Percentiles rank a stretch among this genome's conserved stretches.
Conservation (phyloP, 2,797 vertebrate genomes). For the Vultur gryphus region DNA sequence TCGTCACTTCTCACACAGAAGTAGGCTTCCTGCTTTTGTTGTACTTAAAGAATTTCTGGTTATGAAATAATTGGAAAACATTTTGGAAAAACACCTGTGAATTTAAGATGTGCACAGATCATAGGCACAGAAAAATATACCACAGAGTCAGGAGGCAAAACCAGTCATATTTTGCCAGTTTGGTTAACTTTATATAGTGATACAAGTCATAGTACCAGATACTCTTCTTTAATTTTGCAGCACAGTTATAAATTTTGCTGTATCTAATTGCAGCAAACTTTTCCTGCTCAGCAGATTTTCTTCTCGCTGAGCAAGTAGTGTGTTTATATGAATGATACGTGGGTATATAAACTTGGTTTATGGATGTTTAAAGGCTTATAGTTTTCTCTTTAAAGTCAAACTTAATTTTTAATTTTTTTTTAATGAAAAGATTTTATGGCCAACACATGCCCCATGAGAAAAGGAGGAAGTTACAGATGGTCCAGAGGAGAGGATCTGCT, state of each 20-base stretch:
- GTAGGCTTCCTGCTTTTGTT: slow-evolving; percentile 56
- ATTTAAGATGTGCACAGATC: neutral
- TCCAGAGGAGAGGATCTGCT: slow-evolving; percentile 66
- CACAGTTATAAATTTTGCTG: neutral
- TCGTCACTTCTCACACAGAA: neutral
- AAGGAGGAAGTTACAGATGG: slow-evolving; percentile 65
- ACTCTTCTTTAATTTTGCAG: neutral
- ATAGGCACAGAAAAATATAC: neutral
- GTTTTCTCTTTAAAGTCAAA: slow-evolving; percentile 26
- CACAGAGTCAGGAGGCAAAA: neutral
- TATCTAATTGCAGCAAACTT: neutral
- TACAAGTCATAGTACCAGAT: neutral
- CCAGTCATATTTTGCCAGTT: neutral
- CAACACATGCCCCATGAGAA: slow-evolving; percentile 45
- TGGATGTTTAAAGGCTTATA: slow-evolving; percentile 9
- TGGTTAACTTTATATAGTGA: neutral
- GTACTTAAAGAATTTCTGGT: neutral
- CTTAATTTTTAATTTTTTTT: neutral
- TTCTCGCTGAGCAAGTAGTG: slow-evolving; percentile 10
- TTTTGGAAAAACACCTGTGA: slow-evolving; percentile 23
- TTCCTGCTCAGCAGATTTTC: slow-evolving; percentile 26
- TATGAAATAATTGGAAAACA: neutral
- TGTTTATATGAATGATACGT: neutral
- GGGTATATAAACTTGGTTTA: neutral
- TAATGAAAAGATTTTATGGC: slow-evolving; percentile 20